Conservation (phyloP, 2,888 invertebrate genomes). For the Hyposoter didymator region DNA sequence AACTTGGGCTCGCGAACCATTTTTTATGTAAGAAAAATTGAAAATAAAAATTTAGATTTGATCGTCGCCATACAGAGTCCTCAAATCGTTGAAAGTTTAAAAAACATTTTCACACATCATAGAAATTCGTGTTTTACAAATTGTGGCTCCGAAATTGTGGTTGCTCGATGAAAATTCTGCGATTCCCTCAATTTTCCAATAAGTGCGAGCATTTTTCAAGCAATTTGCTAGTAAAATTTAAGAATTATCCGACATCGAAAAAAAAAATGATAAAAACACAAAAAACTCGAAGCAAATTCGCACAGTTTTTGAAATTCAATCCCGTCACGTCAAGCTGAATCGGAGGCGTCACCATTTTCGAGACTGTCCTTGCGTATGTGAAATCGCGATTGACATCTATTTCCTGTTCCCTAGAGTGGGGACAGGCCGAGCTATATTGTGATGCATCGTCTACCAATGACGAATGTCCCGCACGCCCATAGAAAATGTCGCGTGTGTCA, state of each 20-base stretch:
- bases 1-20: too few species aligned
- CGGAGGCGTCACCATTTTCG: conserved; percentile 29
- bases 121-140: neutral
- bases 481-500: conserved; percentile 64
- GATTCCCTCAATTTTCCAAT: neutral
- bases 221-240: too few species aligned
- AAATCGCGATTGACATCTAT: conserved; percentile 42
- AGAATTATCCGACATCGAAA: too few species aligned
- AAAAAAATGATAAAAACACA: neutral
- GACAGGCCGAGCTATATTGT: conserved; percentile 42
- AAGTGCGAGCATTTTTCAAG: neutral
- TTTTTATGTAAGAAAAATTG: too few species aligned
- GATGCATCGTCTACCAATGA: conserved; percentile 58
- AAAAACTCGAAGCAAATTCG: neutral
- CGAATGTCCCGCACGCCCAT: conserved; percentile 54
- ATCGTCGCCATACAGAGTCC: too few species aligned
- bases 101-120: neutral
- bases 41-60: too few species aligned
- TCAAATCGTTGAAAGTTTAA: neutral
- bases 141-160: too few species aligned
- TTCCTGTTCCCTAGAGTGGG: conserved; percentile 8
- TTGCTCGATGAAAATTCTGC: neutral
- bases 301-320: neutral
- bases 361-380: neutral
- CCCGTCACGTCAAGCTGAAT: neutral